Base-by-base conservation (phyloP, 2,113 vertebrate species). In the Ctenomys sociabilis region DNA sequence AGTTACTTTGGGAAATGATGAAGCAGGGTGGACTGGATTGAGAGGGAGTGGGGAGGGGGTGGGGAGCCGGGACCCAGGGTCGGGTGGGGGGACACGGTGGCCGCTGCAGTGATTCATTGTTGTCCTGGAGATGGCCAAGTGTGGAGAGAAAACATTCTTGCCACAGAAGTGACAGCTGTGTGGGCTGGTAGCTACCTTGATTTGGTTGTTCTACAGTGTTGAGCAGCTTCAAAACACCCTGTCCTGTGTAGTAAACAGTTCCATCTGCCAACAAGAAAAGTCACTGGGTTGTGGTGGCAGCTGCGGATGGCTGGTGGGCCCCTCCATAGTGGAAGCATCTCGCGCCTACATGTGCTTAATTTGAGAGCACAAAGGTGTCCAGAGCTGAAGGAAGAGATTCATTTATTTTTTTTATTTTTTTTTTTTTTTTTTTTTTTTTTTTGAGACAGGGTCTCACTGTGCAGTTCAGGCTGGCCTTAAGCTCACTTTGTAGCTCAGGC, bases 281-380 rank as follows among this genome's bases (percentile, higher is more conserved):
- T 22, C 30, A 4, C 35, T 21, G 45, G 49, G 54, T 57, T 89
- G 54, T 11, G 3, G 40, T 2, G 22, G 13, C 1, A 6, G 35
- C 2, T 10, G 0, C 2, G 28, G 2, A 24, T 40, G 1, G 4
- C 13, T 0, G 64, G 43, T 0, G 0, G 3, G 24, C 37, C 0
- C 43, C 49, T 17, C 4, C 0, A 19, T n/a, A n/a, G 54, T 14
- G 45, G 5, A 75, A 37, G 3, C 6, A 0, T 30, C 10, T 45
- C 4, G 0, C 5, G 2, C 52, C 16, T 9, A 10, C 13, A 13
- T n/a, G 45, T 1, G 0, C 57, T 12, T n/a, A 10, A 8, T 2
- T 0, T 1, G 2, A 32, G 28, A n/a, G 11, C n/a, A 17, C 3
- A 30, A 59, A 43, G 28, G 30, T 30, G 66, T 35, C 0, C 22